These are phyloP conservation scores for Noctua fimbriata DNA, from an alignment of 2,888 invertebrate species.

Conservation along the genomic window DNA sequence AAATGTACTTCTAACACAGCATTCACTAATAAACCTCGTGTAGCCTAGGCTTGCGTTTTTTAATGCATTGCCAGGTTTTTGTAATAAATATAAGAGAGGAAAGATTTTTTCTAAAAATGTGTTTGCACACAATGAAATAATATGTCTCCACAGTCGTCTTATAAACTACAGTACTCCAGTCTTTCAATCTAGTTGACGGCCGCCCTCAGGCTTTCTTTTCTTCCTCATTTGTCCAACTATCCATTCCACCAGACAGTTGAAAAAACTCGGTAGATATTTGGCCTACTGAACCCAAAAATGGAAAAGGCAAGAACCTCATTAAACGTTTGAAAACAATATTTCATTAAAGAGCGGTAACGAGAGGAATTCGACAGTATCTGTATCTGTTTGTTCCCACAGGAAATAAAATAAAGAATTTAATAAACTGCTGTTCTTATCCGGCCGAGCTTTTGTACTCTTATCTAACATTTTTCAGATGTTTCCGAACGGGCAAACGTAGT, in stretches of 20 bases:
- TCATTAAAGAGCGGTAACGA: constrained; percentile 25
- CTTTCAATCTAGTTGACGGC: neutral
- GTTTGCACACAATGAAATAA: neutral
- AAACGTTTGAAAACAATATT: constrained; percentile 27
- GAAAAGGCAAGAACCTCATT: neutral
- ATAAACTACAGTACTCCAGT: neutral
- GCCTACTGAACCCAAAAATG: neutral
- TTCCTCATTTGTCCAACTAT: neutral
- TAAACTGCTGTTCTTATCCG: constrained; percentile 33
- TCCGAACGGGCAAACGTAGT: constrained; percentile 25
- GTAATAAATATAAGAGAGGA: neutral
- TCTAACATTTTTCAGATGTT: constrained; percentile 48
- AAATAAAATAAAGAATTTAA: constrained; percentile 48
- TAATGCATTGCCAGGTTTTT: constrained; percentile 7
- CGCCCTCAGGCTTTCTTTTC: neutral
- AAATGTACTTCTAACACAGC: constrained; percentile 35
- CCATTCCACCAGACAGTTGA: neutral
- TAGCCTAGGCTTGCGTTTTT: constrained; percentile 17
- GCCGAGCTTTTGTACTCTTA: constrained; percentile 35
- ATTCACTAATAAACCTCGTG: constrained; percentile 37
- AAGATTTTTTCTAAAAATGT: neutral
- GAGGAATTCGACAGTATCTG: constrained; percentile 11
- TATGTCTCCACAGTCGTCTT: neutral
- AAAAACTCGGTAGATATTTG: neutral
- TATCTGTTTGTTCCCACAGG: constrained; percentile 16